Evolutionary conservation across 2,797 vertebrate species (phyloP).

Genomic region (Enteromius anoplus): DNA sequence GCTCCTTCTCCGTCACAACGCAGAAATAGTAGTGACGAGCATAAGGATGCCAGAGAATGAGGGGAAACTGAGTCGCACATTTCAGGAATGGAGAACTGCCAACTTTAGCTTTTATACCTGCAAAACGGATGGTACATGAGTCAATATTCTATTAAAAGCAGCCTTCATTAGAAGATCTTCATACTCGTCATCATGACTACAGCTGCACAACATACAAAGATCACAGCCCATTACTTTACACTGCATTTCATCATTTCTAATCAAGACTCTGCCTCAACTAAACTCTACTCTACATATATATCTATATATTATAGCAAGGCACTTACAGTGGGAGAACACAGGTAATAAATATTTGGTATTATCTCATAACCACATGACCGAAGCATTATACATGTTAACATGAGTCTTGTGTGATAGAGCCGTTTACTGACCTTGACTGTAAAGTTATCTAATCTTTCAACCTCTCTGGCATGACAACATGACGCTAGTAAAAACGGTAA

Average conservation of each 20-base stretch:
- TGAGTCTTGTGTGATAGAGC: background rate
- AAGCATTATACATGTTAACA: background rate
- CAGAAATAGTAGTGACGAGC: slow-evolving; percentile 89
- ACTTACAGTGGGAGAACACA: background rate
- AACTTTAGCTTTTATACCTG: slow-evolving; percentile 84
- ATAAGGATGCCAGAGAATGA: slow-evolving; percentile 94
- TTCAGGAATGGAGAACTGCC: slow-evolving; percentile 84
- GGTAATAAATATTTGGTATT: background rate
- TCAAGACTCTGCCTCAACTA: background rate
- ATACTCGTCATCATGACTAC: background rate
- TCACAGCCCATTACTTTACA: background rate
- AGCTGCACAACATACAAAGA: slow-evolving; percentile 28
- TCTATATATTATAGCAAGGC: background rate
- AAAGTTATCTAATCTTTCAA: background rate
- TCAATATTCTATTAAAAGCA: background rate
- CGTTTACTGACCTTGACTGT: background rate
- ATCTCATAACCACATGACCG: background rate
- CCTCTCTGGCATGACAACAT: background rate
- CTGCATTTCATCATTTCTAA: background rate
- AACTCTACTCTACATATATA: background rate
- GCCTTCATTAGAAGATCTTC: background rate
- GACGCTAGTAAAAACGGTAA: background rate
- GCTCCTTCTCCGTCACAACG: slow-evolving; percentile 84
- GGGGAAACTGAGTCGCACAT: slow-evolving; percentile 85
- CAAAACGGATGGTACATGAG: background rate